Evolutionary conservation across 1,140 invertebrate species (phyloP).

Genomic region (Episyrphus balteatus): DNA sequence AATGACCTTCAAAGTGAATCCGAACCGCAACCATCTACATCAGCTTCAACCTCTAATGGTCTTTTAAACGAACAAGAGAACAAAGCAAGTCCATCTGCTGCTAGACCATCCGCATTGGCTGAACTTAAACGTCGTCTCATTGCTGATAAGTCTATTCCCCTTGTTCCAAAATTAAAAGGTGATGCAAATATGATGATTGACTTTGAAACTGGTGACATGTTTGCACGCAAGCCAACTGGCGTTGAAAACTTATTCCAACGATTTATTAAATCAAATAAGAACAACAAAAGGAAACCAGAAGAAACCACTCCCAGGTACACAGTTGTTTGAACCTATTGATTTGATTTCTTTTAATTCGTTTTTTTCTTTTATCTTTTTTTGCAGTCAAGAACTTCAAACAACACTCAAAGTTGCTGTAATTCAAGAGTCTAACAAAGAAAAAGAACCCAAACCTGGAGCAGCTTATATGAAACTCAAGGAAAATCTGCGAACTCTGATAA

Average conservation of each 20-base stretch:
- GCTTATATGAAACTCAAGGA: conserved; percentile 44
- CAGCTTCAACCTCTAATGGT: conserved; percentile 9
- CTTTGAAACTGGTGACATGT: conserved; percentile 34
- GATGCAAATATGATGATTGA: conserved; percentile 45
- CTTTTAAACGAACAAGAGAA: conserved; percentile 12
- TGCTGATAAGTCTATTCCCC: conserved; percentile 15
- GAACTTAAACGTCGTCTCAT: conserved; percentile 11
- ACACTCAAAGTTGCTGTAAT: conserved; percentile 35
- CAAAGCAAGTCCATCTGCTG: conserved; percentile 6
- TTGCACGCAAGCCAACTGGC: conserved; percentile 36
- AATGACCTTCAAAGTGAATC: too few species aligned
- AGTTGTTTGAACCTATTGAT: conserved; percentile 6
- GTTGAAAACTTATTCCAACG: conserved; percentile 43
- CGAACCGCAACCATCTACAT: neutral
- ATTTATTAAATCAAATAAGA: conserved; percentile 42
- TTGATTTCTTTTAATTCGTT: neutral
- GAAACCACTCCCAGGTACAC: conserved; percentile 24
- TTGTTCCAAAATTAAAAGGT: conserved; percentile 37
- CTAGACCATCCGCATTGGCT: neutral
- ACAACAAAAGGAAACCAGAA: conserved; percentile 24
- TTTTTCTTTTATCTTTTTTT: conserved; percentile 1
- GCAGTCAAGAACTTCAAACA: conserved; percentile 10
- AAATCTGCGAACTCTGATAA: conserved; percentile 46
- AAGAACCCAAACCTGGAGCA: conserved; percentile 44
- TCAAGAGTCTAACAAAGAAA: conserved; percentile 20